Evolutionary conservation across 2,797 vertebrate species (phyloP).

Genomic region (Capromys pilorides): DNA sequence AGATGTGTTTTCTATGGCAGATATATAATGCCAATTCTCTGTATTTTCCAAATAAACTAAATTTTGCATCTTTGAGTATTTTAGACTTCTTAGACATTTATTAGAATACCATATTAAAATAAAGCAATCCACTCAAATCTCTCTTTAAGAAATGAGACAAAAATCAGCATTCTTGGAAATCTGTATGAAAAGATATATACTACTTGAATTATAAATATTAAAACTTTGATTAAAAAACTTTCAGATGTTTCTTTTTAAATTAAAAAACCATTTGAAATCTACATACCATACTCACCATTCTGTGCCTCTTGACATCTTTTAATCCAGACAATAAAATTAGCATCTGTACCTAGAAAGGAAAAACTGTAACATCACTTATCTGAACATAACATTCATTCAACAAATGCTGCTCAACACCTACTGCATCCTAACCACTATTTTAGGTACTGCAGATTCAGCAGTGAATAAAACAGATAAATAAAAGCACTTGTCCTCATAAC

Average conservation of each 20-base stretch:
- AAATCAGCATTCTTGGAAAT: conserved; percentile 29
- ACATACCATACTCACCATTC: conserved; percentile 87
- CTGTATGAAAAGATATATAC: background rate
- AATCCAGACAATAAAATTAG: conserved; percentile 92
- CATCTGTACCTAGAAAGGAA: conserved; percentile 87
- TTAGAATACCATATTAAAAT: background rate
- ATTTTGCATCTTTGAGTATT: conserved; percentile 41
- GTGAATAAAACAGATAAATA: conserved; percentile 27
- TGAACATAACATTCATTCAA: conserved; percentile 20
- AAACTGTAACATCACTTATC: conserved; percentile 34
- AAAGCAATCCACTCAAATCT: conserved; percentile 48
- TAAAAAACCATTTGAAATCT: conserved; percentile 22
- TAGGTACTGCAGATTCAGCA: background rate
- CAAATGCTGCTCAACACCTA: conserved; percentile 5
- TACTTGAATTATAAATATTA: conserved; percentile 38
- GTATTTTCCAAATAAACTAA: background rate
- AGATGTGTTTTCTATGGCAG: conserved; percentile 2
- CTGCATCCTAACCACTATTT: background rate
- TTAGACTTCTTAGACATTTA: conserved; percentile 25
- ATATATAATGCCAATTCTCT: conserved; percentile 39
- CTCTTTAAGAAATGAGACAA: background rate
- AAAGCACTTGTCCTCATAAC: background rate
- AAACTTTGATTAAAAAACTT: conserved; percentile 59
- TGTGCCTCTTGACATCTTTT: conserved; percentile 92
- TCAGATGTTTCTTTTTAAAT: conserved; percentile 31